Evolutionary conservation across 2,113 vertebrate species (phyloP), one percentile per base, ranked within the genome.

Genomic region (Grammomys surdaster): DNA sequence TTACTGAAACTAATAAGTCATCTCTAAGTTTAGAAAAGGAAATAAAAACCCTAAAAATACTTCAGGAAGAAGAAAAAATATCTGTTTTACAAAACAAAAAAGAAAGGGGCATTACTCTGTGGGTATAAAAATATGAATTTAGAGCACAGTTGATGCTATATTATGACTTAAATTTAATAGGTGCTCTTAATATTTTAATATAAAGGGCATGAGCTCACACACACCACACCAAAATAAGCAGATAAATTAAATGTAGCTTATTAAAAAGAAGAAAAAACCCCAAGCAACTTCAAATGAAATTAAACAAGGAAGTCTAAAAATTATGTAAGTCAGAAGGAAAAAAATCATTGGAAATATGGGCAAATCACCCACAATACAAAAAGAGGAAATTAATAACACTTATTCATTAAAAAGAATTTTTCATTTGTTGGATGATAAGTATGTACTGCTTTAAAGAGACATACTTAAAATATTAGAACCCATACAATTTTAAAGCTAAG

Each of bases 271-370:
- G 56, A 93, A 88, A 88, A 78, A 60, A 60, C 14, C 48, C 14
- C 48, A 33, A 84, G 12, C 11, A 40, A 81, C 33, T 93, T 94
- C 36, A 89, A 95, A 76, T 40, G 19, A 17, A 93, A 90, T 69
- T 76, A 70, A 91, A 84, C 28, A 77, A 89, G 72, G 60, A 92
- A 95, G 69, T 76, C 20, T 2, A 80, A 95, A 93, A 73, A 4
- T 43, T 73, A 91, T 9, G 8, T 84, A 90, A 92, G 5, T 54
- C 16, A 54, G 17, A 54, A 36, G 65, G 86, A 36, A 19, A 4
- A 19, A 91, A 75, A n/a, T 10, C 8, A 76, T 7, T 94, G 46
- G 87, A 95, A 96, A 91, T 58, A 7, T 58, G 58, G 31, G n/a
- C 36, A 86, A 67, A 48, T 22, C 73, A 69, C n/a, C 69, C 20